Conservation (phyloP, 2,888 invertebrate genomes). For the Trichopria drosophilae region DNA sequence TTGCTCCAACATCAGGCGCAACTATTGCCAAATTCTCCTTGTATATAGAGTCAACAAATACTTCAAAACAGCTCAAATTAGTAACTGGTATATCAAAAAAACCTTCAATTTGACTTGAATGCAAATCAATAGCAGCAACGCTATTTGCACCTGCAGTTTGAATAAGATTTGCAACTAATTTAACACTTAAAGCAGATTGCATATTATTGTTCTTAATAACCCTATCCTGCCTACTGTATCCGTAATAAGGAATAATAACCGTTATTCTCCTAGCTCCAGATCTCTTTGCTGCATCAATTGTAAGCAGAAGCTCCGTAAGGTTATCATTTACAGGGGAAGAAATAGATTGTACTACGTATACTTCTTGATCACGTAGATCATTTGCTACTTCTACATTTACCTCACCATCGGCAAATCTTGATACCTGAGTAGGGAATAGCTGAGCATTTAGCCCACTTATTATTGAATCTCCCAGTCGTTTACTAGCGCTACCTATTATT, state of each 20-base stretch:
- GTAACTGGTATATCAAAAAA: conserved; percentile 24
- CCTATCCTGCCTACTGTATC: conserved; percentile 22
- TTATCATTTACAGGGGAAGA: conserved; percentile 3
- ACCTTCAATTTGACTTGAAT: conserved; percentile 25
- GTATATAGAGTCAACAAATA: conserved; percentile 14
- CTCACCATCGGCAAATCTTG: conserved; percentile 4
- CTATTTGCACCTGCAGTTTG: conserved; percentile 15
- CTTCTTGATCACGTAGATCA: background rate
- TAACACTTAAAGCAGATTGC: conserved; percentile 20
- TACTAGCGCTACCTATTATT: too few species aligned
- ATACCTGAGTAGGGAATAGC: too few species aligned
- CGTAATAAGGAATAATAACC: conserved; percentile 23
- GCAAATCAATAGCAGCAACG: conserved; percentile 18
- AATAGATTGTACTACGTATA: conserved; percentile 2
- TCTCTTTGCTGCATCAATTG: conserved; percentile 11
- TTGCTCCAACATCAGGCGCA: conserved; percentile 21
- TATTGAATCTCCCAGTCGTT: too few species aligned
- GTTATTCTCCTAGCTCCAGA: conserved; percentile 9
- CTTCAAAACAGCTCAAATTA: conserved; percentile 14
- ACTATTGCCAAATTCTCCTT: conserved; percentile 16
- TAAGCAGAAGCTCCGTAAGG: conserved; percentile 19
- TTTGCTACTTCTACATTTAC: background rate
- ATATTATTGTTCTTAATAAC: conserved; percentile 17
- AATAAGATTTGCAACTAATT: conserved; percentile 22
- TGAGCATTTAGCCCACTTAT: too few species aligned